Base-by-base conservation (phyloP, 2,113 vertebrate genomes). In the Dasyornis broadbenti region DNA sequence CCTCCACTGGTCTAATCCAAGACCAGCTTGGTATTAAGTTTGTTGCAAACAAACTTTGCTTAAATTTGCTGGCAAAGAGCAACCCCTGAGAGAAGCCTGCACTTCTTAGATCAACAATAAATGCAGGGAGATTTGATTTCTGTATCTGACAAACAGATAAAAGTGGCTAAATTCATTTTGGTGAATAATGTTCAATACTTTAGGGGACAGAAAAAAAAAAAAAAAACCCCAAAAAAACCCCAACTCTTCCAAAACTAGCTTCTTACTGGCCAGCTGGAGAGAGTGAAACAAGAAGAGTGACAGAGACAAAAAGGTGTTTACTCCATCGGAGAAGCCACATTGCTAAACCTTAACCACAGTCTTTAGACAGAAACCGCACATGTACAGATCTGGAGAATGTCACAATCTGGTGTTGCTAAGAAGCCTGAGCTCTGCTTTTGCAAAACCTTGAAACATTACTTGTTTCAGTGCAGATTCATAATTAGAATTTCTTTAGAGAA, bases 281-380 rank as follows among this genome's bases (percentile, higher is more conserved):
- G 16, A 30, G 56, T 53, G 84, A 95, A 94, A 83, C 37, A 63
- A 89, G 57, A 87, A 72, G 53, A 86, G 22, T 37, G 69, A 84
- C 61, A 90, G 86, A 69, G 59, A 92, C 30, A 24, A 60, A 94
- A 92, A 92, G 64, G 65, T 96, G 87, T 97, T 98, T 97, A 79
- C 85, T 90, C 90, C 27, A 39, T 30, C 1, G 6, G 94, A 89
- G 70, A 95, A 96, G 92, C 83, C 52, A 20, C 75, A 16, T 95
- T 96, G 96, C 97, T 94, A 73, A 95, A 97, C 3, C 56, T 63
- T 94, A 22, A 96, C 97, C 96, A 57, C 97, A 88, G 71, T n/a
- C 87, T 95, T 80, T 85, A 92, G 92, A 86, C 68, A 94, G 77
- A 97, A 96, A 87, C 93, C 75, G 2, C 95, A 84, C 19, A 12